These are phyloP conservation scores for Bos javanicus DNA, from an alignment of 2,113 vertebrate species.

Conservation along the genomic window DNA sequence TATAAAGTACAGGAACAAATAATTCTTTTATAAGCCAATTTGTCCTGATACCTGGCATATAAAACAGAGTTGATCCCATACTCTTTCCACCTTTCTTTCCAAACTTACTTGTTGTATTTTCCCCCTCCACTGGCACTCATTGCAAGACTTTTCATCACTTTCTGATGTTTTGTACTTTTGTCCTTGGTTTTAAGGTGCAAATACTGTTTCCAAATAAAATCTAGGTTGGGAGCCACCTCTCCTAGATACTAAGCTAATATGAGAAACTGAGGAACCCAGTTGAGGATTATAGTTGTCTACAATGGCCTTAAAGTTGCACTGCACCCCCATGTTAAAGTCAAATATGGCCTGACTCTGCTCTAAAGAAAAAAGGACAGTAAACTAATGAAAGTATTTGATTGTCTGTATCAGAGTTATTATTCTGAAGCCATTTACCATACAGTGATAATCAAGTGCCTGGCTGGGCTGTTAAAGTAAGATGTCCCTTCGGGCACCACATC, in stretches of 20 bases:
- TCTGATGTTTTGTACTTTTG: neutral
- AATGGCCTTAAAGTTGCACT: neutral
- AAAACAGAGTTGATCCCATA: neutral
- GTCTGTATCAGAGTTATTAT: slow-evolving; percentile 58
- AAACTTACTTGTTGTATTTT: neutral
- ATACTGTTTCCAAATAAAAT: neutral
- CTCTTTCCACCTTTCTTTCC: neutral
- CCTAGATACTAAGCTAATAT: neutral
- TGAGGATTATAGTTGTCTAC: neutral
- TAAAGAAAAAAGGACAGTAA: slow-evolving; percentile 42
- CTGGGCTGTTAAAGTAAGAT: slow-evolving; percentile 39
- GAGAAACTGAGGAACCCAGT: neutral
- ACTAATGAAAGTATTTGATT: slow-evolving; percentile 61
- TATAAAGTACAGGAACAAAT: neutral
- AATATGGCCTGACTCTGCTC: slow-evolving; percentile 5
- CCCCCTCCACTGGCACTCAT: neutral
- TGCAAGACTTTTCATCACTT: neutral
- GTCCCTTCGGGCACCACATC: slow-evolving; percentile 20
- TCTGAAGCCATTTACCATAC: slow-evolving; percentile 50
- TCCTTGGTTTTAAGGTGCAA: neutral
- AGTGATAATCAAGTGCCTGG: slow-evolving; percentile 61
- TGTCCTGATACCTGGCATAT: neutral
- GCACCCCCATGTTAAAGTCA: neutral
- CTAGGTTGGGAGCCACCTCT: neutral
- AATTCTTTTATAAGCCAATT: neutral